Evolutionary conservation across 1,140 invertebrate genomes (phyloP).

Genomic region (Diorhabda elongata): DNA sequence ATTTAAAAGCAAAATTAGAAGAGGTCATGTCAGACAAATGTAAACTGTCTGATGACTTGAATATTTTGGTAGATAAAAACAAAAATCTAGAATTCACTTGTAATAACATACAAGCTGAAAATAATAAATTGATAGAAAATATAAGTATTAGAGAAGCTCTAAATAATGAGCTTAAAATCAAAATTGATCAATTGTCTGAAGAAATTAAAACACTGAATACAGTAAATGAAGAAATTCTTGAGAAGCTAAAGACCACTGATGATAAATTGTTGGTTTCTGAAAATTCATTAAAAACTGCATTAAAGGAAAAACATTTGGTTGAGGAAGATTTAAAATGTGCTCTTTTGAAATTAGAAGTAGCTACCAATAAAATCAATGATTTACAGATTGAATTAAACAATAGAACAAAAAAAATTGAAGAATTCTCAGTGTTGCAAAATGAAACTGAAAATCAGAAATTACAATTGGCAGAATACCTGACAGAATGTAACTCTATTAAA

Average conservation of each 20-base stretch:
- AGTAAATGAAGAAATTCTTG: neutral
- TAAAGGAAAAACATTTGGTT: neutral
- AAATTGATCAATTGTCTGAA: neutral
- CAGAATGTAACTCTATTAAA: too few relatives aligned
- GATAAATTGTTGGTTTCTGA: slow-evolving; percentile 22
- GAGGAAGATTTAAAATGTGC: neutral
- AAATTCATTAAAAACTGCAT: neutral
- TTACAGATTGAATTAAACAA: too few relatives aligned
- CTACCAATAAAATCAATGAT: neutral
- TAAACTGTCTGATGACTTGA: neutral
- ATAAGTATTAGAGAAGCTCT: neutral
- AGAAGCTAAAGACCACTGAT: slow-evolving; percentile 36
- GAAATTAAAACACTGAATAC: neutral
- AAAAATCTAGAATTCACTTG: neutral
- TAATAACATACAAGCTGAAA: neutral
- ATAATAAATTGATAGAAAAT: neutral
- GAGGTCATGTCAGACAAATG: neutral
- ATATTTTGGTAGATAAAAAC: neutral
- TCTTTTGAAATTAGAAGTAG: neutral
- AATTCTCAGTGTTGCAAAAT: too few relatives aligned
- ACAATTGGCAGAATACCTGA: too few relatives aligned
- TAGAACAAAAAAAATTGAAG: too few relatives aligned
- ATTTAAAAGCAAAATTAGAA: slow-evolving; percentile 4
- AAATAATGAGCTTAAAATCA: too few relatives aligned
- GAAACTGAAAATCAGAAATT: too few relatives aligned